Conservation (phyloP, 2,888 invertebrate genomes). For the Uloborus plumipes region DNA sequence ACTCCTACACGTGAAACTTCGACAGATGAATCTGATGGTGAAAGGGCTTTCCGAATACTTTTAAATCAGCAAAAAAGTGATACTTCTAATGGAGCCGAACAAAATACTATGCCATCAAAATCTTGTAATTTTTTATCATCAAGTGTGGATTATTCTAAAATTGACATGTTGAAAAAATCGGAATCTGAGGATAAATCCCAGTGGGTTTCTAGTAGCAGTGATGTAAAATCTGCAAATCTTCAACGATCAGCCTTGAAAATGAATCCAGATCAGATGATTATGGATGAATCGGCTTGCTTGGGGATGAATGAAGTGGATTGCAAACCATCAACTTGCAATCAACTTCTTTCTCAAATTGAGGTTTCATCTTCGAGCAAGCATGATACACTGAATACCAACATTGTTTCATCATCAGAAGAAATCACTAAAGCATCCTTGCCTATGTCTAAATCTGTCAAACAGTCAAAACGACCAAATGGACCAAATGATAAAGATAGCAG, state of each 20-base stretch:
- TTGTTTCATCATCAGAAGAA: slow-evolving; percentile 55
- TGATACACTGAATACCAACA: slow-evolving; percentile 35
- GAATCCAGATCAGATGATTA: slow-evolving; percentile 26
- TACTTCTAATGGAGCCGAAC: slow-evolving; percentile 48
- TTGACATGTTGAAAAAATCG: slow-evolving; percentile 31
- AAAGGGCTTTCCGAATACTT: slow-evolving; percentile 52
- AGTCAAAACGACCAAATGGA: slow-evolving; percentile 44
- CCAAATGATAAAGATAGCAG: slow-evolving; percentile 68
- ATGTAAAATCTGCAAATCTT: slow-evolving; percentile 56
- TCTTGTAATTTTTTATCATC: slow-evolving; percentile 25
- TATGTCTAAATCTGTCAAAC: slow-evolving; percentile 31
- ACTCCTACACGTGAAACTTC: slow-evolving; percentile 48
- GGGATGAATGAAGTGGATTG: slow-evolving; percentile 47
- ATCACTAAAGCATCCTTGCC: slow-evolving; percentile 28
- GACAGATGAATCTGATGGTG: slow-evolving; percentile 52
- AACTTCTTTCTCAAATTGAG: slow-evolving; percentile 33
- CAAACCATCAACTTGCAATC: slow-evolving; percentile 5
- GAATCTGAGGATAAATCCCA: slow-evolving; percentile 58
- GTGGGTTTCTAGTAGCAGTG: slow-evolving; percentile 66
- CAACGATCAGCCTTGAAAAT: slow-evolving; percentile 26
- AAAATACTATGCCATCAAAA: slow-evolving; percentile 34
- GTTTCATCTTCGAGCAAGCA: slow-evolving; percentile 48
- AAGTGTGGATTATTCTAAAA: slow-evolving; percentile 39
- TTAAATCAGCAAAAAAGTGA: slow-evolving; percentile 53
- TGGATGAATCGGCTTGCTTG: slow-evolving; percentile 38